phyloP scores from a whole-genome alignment of 2,113 vertebrate species.

The Lampris megalopsis region DNA sequence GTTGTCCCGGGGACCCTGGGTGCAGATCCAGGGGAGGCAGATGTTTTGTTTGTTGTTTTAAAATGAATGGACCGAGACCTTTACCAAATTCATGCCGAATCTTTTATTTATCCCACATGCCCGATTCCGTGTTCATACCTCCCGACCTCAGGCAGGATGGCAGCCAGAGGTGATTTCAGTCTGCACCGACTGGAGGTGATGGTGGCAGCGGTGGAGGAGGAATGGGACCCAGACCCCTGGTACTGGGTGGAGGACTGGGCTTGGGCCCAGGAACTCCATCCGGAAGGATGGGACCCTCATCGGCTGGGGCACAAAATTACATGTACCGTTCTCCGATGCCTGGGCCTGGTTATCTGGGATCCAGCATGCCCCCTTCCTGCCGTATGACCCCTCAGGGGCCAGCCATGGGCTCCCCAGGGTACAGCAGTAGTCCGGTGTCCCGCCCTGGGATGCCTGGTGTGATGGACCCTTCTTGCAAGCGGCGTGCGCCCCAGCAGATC shows the following conservation, averaged over 20 bases:
- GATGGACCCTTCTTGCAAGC: slow-evolving; percentile 96
- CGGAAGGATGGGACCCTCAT: slow-evolving; percentile 89
- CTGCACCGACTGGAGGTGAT: slow-evolving; percentile 86
- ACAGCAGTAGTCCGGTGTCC: slow-evolving; percentile 91
- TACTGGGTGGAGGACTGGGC: slow-evolving; percentile 83
- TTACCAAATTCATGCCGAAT: too few relatives aligned
- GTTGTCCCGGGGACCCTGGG: too few relatives aligned
- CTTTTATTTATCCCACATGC: too few relatives aligned
- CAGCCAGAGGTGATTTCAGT: slow-evolving; percentile 93
- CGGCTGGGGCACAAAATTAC: slow-evolving; percentile 86
- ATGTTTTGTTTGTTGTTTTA: too few relatives aligned
- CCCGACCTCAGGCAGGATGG: slow-evolving; percentile 85
- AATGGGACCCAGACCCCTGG: slow-evolving; percentile 86
- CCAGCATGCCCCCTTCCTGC: slow-evolving; percentile 92
- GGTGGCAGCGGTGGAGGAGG: slow-evolving; percentile 69
- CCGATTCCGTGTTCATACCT: too few relatives aligned
- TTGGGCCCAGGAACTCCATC: slow-evolving; percentile 88
- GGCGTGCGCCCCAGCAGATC: slow-evolving; percentile 94
- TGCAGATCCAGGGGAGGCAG: too few relatives aligned
- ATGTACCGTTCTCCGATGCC: slow-evolving; percentile 94
- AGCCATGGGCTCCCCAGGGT: slow-evolving; percentile 95
- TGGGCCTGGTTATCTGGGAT: slow-evolving; percentile 94
- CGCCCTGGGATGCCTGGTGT: slow-evolving; percentile 92
- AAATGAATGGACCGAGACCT: too few relatives aligned
- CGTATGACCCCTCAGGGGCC: slow-evolving; percentile 95